A percentile compares a stretch with the other conserved stretches of the same genome.
Evolutionary conservation across 2,113 vertebrate genomes (phyloP).

Genomic region (Columbina picui): DNA sequence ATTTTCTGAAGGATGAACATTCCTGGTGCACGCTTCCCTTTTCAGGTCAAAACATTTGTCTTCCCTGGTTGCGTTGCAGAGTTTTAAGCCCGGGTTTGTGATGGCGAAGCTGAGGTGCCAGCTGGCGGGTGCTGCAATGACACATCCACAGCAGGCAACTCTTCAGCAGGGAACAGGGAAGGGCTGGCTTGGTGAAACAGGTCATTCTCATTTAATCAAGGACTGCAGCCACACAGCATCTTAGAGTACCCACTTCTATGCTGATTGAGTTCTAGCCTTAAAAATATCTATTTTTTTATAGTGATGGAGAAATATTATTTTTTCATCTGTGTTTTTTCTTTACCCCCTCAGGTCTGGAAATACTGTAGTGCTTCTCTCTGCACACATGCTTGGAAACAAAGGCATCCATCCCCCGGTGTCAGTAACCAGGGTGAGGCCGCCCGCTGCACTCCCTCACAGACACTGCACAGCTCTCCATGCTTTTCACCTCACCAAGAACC

Average conservation of each 20-base stretch:
- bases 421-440: not conserved
- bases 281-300: fast-evolving
- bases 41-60: constrained; percentile 21
- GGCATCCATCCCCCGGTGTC: not conserved
- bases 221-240: not conserved
- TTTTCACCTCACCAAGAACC: not conserved
- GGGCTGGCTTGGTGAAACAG: not conserved
- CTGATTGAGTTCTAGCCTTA: not conserved
- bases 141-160: not conserved
- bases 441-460: not conserved
- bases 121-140: constrained; percentile 24
- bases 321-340: fast-evolving
- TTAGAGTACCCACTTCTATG: not conserved
- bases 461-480: not conserved
- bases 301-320: not conserved
- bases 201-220: not conserved
- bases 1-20: not conserved
- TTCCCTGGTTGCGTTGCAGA: not conserved
- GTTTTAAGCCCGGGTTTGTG: constrained; percentile 40
- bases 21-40: fast-evolving
- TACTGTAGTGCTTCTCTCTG: fast-evolving
- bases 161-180: not conserved
- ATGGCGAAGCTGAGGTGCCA: constrained; percentile 7
- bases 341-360: not conserved
- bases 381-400: not conserved